phyloP scores from a whole-genome alignment of 2,888 invertebrate species.

The Drosophila melanosoma region DNA sequence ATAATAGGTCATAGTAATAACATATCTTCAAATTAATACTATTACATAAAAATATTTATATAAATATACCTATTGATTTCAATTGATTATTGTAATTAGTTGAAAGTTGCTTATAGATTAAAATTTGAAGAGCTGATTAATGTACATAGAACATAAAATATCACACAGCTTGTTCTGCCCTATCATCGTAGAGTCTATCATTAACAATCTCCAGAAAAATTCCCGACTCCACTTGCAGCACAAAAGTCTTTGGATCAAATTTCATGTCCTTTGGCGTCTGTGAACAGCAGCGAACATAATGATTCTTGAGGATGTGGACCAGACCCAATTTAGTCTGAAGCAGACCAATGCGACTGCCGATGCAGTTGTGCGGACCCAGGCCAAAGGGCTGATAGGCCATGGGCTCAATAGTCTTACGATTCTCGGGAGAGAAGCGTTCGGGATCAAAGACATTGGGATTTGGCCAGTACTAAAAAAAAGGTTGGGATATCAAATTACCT shows the following conservation, averaged over 20 bases:
- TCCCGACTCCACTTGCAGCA: constrained; percentile 73
- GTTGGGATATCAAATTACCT: not conserved
- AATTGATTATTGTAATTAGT: no score
- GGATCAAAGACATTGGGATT: constrained; percentile 83
- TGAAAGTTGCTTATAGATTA: no score
- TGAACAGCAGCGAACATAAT: constrained; percentile 71
- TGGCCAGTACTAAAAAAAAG: constrained; percentile 76
- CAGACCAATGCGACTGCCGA: constrained; percentile 83
- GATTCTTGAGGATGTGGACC: constrained; percentile 81
- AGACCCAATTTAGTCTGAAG: constrained; percentile 82
- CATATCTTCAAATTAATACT: no score
- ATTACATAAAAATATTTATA: no score
- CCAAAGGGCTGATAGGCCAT: constrained; percentile 83
- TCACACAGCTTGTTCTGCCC: not conserved
- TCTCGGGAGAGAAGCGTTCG: constrained; percentile 81
- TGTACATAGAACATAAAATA: not conserved
- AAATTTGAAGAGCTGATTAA: no score
- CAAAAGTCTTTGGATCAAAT: constrained; percentile 79
- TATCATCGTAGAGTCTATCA: constrained; percentile 72
- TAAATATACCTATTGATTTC: no score
- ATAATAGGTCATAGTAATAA: no score
- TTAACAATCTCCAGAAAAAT: constrained; percentile 77
- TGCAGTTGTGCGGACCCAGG: constrained; percentile 82
- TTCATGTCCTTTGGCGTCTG: constrained; percentile 68
- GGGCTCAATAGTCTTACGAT: constrained; percentile 68